Evolutionary conservation across 1,140 invertebrate genomes (phyloP), one percentile per base, ranked within the genome.

Genomic region (Drosophila azteca): DNA sequence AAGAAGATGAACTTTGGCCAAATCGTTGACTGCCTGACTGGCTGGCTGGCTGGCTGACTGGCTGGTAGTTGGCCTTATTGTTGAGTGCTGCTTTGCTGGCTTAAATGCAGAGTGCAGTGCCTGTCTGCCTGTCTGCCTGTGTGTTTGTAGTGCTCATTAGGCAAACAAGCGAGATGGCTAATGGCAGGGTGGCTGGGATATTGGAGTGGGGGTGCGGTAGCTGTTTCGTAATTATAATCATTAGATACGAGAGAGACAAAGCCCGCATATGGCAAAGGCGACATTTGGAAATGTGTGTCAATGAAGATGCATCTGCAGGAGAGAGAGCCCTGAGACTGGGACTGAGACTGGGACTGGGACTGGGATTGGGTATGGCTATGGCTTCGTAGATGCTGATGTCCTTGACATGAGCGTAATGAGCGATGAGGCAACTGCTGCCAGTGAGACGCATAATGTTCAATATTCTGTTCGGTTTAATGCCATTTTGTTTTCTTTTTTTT

Each of bases 221-320:
- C 74, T 51, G 41, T 71, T 60, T 71, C 66, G 74, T 82, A 82
- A 82, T 82, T 82, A 82, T 83, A 60, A 78, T 82, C 79, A 82
- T 82, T 82, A 82, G 76, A 82, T 49, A 55, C 57, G 57, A 74
- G 60, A 74, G 60, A 74, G 70, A 70, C 70, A 59, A 59, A 66
- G 62, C 51, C 46, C 41, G 63, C 64, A 51, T 79, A 74, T 72
- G 69, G 79, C 79, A 83, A 82, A 83, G 70, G 79, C 73, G 68
- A 78, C 79, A 82, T 82, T 78, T 62, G 66, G 35, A 73, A 83
- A 83, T 82, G 52, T 79, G 79, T 75, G 79, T 72, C 69, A 74
- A 74, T 66, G 70, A 59, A 70, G 79, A 65, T 60, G 62, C 76
- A 75, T 75, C 48, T 60, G 66, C 29, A 29, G 22, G 22, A 15